A percentile compares a stretch with the other conserved stretches of the same genome.
Conservation (phyloP, 2,113 vertebrate species). For the Sceloporus undulatus region DNA sequence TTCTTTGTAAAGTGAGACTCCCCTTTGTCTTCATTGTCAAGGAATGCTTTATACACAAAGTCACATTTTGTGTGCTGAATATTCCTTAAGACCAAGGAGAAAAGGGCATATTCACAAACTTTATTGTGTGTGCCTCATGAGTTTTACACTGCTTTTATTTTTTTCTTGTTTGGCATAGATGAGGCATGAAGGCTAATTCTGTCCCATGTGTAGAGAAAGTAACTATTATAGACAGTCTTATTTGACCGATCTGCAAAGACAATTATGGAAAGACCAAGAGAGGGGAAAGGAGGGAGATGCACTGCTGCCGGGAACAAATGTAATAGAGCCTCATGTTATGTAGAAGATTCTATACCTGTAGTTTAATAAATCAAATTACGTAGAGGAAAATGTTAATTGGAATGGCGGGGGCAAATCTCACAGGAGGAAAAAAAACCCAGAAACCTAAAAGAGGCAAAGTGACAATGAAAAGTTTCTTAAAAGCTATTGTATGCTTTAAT, state of each 20-base stretch:
- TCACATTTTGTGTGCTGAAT: neutral
- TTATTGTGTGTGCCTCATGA: neutral
- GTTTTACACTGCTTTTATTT: neutral
- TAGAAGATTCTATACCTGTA: slow-evolving; percentile 67
- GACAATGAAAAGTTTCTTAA: slow-evolving; percentile 78
- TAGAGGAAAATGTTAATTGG: slow-evolving; percentile 76
- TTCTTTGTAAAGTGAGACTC: neutral
- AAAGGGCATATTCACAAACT: neutral
- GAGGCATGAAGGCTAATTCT: fast-evolving
- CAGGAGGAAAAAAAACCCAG: slow-evolving; percentile 48
- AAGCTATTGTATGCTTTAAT: slow-evolving; percentile 80
- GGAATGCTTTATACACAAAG: neutral
- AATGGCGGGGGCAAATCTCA: slow-evolving; percentile 54
- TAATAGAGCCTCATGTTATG: slow-evolving; percentile 54
- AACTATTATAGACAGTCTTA: neutral
- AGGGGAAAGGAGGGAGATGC: slow-evolving; percentile 32
- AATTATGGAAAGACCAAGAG: slow-evolving; percentile 28
- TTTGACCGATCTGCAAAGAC: slow-evolving; percentile 19
- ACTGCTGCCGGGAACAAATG: slow-evolving; percentile 71
- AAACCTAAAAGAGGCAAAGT: slow-evolving; percentile 75
- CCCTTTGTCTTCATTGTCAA: neutral
- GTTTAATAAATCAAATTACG: slow-evolving; percentile 75
- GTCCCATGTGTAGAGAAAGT: neutral
- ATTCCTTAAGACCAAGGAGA: neutral
- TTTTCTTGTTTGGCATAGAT: neutral